Base-by-base conservation (phyloP, 2,113 vertebrate genomes). In the Solea senegalensis region DNA sequence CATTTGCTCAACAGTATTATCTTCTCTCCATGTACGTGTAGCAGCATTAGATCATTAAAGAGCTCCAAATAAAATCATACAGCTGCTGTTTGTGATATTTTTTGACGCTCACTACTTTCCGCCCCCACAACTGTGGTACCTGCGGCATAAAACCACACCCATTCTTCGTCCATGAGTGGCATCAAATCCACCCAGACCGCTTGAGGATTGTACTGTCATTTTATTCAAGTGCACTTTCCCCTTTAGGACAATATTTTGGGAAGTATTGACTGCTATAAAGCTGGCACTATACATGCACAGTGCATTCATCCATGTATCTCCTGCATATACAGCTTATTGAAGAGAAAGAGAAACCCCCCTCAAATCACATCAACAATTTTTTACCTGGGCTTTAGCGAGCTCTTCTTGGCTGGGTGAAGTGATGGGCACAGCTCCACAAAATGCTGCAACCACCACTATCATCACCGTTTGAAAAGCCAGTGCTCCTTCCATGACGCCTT, bases 331-430 rank as follows among this genome's bases (percentile, higher is more conserved):
- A 34, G 28, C 28, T 34, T 34, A 34, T 34, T 34, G 28, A 34
- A 3, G 3, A 34, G 2, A 34, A 10, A 14, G 14, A 48, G 45
- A 48, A 48, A 3, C 43, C 11, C 21, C 6, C 44, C 8, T 10
- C 7, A 1, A 6, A 34, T 6, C 1, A 2, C 27, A 15, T 3
- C 4, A 53, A 14, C 11, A 49, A 43, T n/a, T 10, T 7, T 60
- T 83, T 86, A 88, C 81, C 81, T 84, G 81, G 9, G 78, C 86
- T 82, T 76, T 80, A 13, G 78, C 15, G 11, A 82, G 14, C 1
- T 82, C 76, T 34, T 83, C 74, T 56, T 71, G 73, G 45, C 21
- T 70, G 53, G 67, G 43, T 44, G 71, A 26, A 21, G 46, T 2
- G 26, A 53, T 62, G 28, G 79, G 81, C 15, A 58, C 50, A 59